A percentile compares a stretch with the other conserved stretches of the same genome.
phyloP scores from a whole-genome alignment of 2,797 vertebrate genomes.

The Heteromormyrus szaboi region DNA sequence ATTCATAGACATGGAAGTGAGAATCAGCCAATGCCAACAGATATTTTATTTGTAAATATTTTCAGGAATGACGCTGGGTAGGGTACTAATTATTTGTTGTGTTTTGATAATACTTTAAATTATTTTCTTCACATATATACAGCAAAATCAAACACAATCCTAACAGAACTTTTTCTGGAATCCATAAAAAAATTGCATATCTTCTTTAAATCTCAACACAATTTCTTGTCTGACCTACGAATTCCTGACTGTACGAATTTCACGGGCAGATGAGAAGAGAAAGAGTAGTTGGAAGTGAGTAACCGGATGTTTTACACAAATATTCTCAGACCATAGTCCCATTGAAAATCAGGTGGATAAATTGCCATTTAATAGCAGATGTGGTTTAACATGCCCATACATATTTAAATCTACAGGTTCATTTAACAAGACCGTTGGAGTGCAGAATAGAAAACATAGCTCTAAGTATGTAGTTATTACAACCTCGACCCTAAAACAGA shows the following conservation, averaged over 20 bases:
- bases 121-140: not conserved
- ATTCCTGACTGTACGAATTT: not conserved
- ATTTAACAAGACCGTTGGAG: too few relatives aligned
- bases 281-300: not conserved
- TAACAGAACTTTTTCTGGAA: not conserved
- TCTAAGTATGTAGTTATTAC: too few relatives aligned
- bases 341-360: not conserved
- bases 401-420: not conserved
- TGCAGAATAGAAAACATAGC: too few relatives aligned
- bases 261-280: not conserved
- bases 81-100: not conserved
- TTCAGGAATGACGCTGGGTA: not conserved
- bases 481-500: too few relatives aligned
- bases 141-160: not conserved
- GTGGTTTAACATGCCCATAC: not conserved
- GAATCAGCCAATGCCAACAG: not conserved
- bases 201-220: not conserved
- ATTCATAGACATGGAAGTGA: not conserved
- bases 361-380: not conserved
- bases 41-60: not conserved
- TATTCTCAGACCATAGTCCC: not conserved
- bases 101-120: not conserved
- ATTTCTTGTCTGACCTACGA: not conserved
- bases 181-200: not conserved
- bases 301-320: not conserved